Evolutionary conservation across 2,113 vertebrate genomes (phyloP).

Genomic region (Epinephelus moara): DNA sequence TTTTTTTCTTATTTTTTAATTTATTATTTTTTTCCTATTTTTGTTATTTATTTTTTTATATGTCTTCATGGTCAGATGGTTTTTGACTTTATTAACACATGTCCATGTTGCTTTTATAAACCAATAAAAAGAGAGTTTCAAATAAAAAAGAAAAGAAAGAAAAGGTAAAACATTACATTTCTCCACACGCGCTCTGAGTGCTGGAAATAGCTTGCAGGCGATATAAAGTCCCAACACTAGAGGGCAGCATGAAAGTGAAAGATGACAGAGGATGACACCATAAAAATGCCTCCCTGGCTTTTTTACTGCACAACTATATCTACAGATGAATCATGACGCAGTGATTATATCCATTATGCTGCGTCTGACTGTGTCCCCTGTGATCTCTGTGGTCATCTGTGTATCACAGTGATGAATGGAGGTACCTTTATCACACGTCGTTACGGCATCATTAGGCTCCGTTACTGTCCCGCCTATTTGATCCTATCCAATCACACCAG

Average conservation of each 20-base stretch:
- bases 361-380: background rate
- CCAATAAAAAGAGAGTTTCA: too few relatives aligned
- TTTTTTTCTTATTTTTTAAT: too few relatives aligned
- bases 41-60: too few relatives aligned
- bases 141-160: too few relatives aligned
- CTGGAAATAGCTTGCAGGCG: too few relatives aligned
- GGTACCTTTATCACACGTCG: background rate
- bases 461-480: conserved; percentile 61
- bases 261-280: background rate
- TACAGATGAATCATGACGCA: background rate
- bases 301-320: background rate
- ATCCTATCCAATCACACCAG: conserved; percentile 51
- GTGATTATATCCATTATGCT: background rate
- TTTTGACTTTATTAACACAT: too few relatives aligned
- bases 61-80: too few relatives aligned
- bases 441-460: conserved; percentile 3
- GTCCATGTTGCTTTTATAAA: too few relatives aligned
- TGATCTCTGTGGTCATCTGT: background rate
- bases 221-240: conserved; percentile 2
- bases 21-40: too few relatives aligned
- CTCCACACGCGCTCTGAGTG: background rate
- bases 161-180: too few relatives aligned
- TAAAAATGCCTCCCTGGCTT: background rate
- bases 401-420: background rate
- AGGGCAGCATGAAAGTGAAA: conserved; percentile 10